Evolutionary conservation across 2,888 invertebrate genomes (phyloP), one percentile per base, ranked within the genome.

Genomic region (Diarsia mendica): DNA sequence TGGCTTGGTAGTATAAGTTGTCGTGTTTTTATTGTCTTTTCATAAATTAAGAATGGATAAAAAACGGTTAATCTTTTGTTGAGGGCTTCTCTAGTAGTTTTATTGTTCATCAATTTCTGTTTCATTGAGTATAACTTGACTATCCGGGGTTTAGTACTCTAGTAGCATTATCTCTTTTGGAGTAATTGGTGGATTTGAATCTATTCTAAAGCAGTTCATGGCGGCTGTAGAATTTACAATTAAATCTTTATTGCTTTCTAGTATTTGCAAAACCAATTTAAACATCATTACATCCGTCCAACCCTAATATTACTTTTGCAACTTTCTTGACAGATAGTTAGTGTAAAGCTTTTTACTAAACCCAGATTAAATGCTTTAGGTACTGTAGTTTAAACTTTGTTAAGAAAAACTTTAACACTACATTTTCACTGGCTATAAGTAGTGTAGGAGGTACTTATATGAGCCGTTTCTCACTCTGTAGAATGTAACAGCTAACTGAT

Each of bases 281-380:
- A 61, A 65, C 10, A 44, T 28, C 39, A 61, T 72, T 15, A 61
- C 33, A 64, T 60, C 63, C 39, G 18, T 55, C 67, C 5, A 48
- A 60, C 46, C 67, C 28, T 28, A 67, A 79, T n/a, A 67, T 70
- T 53, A 91, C 92, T 94, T 94, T 94, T 92, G 89, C 93, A 90
- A 82, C 87, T 89, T 90, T 89, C 89, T 85, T 92, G 3, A 28
- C 28, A 5, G 85, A 86, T 86, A 79, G 77, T 69, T 33, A 65
- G 85, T 88, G 91, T 91, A 91, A 90, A 91, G 85, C 87, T 85
- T 67, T 89, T 89, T 88, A 80, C 79, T 82, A 90, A 85, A 86
- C 82, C 87, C 76, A 87, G 82, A 87, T 90, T 89, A 87, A 85
- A 87, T 86, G 87, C 13, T n/a, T n/a, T n/a, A n/a, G n/a, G n/a